phyloP scores from a whole-genome alignment of 2,113 vertebrate genomes.

The Natator depressus region DNA sequence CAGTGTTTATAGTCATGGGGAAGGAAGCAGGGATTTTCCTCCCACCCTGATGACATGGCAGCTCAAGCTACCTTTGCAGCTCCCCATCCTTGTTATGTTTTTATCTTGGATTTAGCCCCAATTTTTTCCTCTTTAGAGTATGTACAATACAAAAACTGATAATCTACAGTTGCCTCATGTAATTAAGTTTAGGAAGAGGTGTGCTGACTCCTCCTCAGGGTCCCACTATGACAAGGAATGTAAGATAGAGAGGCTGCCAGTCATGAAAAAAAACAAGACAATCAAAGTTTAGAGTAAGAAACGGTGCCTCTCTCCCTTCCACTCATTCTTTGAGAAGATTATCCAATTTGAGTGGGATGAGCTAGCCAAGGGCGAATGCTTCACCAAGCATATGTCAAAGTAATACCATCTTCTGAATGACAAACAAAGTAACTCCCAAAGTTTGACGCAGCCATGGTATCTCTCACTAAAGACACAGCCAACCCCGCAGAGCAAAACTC shows the following conservation, averaged over 20 bases:
- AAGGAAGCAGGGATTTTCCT: not conserved
- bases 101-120: not conserved
- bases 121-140: not conserved
- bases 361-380: not conserved
- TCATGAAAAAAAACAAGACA: not conserved
- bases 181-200: not conserved
- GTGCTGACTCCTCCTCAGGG: not conserved
- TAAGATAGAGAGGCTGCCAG: not conserved
- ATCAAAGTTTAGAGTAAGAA: not conserved
- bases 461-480: not conserved
- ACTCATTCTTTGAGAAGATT: not conserved
- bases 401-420: not conserved
- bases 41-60: not conserved
- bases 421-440: not conserved
- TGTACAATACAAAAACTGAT: not conserved
- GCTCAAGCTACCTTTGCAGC: not conserved
- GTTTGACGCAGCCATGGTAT: rapidly evolving
- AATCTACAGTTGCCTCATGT: not conserved
- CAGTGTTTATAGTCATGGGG: not conserved
- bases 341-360: not conserved
- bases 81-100: not conserved
- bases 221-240: rapidly evolving
- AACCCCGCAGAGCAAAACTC: not conserved
- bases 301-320: not conserved
- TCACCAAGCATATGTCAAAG: not conserved